Base-by-base conservation (phyloP, 2,797 vertebrate genomes). In the Chelon labrosus region DNA sequence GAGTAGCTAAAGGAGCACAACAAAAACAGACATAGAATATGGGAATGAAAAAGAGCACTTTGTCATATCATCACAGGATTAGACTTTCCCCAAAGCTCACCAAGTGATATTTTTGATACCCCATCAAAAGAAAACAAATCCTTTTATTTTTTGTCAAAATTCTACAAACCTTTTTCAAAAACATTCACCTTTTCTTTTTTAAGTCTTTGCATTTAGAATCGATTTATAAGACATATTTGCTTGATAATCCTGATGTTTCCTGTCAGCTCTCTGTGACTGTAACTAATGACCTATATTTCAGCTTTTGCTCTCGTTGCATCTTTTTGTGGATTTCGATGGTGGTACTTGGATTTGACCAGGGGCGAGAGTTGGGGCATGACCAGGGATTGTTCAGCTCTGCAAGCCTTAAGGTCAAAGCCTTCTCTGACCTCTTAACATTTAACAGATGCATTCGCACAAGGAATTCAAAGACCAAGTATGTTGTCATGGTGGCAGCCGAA, bases 51-150 rank as follows among this genome's bases (percentile, higher is more conserved):
- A 6, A 2, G 12, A 52, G 1, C 7, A 17, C 0, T 50, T 56
- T 50, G 4, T 49, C 17, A 10, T 27, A 10, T 47, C 62, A 17
- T 54, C 10, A 7, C 4, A 53, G 65, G 19, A 52, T 65, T 13
- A 44, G 42, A 44, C 42, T 56, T 9, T 53, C 25, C 27, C 65
- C 46, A 58, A 53, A 62, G 56, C 41, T 65, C 0, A 5, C 17
- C 44, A 35, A 52, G 39, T 22, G 10, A 42, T 39, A 52, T 22
- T 65, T 5, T 52, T 70, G 11, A 77, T 70, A 52, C 35, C 27
- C 22, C 11, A 41, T 56, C 73, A 70, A 53, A 17, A 66, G 25
- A 70, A 65, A 66, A 58, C 6, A 62, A 70, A 53, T 37, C 54
- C 22, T 53, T 64, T 60, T 13, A 22, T 52, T 69, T 49, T 57